Evolutionary conservation across 1,140 invertebrate genomes (phyloP), one percentile per base, ranked within the genome.

Genomic region (Lasaia peninsularis): DNA sequence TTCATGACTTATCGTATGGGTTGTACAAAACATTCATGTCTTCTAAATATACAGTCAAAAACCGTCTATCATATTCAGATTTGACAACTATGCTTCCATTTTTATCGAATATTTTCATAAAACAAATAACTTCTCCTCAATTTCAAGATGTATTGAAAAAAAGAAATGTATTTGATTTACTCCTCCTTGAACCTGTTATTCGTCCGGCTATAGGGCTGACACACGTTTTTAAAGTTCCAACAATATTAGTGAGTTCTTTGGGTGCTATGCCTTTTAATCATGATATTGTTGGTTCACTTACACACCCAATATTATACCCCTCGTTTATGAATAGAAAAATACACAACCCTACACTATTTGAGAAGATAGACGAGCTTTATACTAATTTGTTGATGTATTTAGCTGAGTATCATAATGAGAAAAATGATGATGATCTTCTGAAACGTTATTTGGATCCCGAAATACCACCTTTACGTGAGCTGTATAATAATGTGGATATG

Each of bases 401-500:
- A 44, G n/a, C 9, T 10, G 14, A 31, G 8, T 28, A 44, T 31
- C 12, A 44, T 28, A 48, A 24, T n/a, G 20, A 56, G 6, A n/a
- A 31, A 31, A 20, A 56, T 11, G 60, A 57, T 6, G 16, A 59
- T 37, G 37, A 40, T 12, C 49, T 67, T 35, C 28, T 65, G 6
- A 63, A 14, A 18, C 62, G 24, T 56, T 60, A 77, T 67, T 87
- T 91, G 56, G 88, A 79, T 4, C 11, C 67, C 0, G 65, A 80
- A 56, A 49, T 81, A 28, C 80, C 86, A 4, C 33, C 63, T 14
- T 10, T 90, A 3, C 59, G 67, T 0, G 83, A 90, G 49, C 62
- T 92, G 11, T 69, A 80, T 18, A 71, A 78, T 32, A 89, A 89
- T 71, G 73, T 89, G 0, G 86, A 87, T 49, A 66, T 93, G 65